phyloP scores from a whole-genome alignment of 2,113 vertebrate species.

The Morone chrysops region DNA sequence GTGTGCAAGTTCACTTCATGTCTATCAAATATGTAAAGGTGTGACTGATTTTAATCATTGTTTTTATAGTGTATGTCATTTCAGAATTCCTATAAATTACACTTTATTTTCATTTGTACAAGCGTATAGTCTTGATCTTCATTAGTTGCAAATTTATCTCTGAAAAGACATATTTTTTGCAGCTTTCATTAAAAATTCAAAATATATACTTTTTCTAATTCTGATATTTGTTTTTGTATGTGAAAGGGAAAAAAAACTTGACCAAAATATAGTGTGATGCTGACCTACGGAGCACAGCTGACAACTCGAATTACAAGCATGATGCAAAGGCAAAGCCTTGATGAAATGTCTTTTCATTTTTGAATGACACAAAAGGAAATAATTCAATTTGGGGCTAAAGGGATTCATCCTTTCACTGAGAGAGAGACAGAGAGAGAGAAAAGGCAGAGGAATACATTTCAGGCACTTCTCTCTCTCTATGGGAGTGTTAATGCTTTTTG shows the following conservation, averaged over 20 bases:
- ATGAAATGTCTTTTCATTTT: constrained; percentile 55
- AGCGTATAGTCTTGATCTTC: not conserved
- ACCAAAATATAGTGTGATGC: not conserved
- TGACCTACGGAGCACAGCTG: constrained; percentile 40
- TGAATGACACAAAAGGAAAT: constrained; percentile 34
- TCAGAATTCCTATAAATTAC: not conserved
- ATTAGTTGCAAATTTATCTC: not conserved
- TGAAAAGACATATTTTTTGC: not conserved
- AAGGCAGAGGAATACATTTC: constrained; percentile 36
- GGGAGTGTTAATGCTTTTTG: constrained; percentile 51
- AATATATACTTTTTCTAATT: too few relatives aligned
- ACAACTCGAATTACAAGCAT: constrained; percentile 54
- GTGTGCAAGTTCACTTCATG: not conserved
- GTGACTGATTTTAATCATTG: not conserved
- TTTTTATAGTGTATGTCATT: not conserved
- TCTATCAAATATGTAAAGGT: not conserved
- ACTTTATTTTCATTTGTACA: not conserved
- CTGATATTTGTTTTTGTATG: too few relatives aligned
- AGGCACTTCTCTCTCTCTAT: constrained; percentile 38
- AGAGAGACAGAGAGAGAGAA: constrained; percentile 15
- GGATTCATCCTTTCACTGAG: constrained; percentile 48
- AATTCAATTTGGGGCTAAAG: constrained; percentile 59
- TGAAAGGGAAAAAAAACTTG: not conserved
- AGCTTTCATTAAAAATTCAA: not conserved
- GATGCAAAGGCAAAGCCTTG: constrained; percentile 37